Base-by-base conservation (phyloP, 2,113 vertebrate genomes). In the Orientallactaga bullata region DNA sequence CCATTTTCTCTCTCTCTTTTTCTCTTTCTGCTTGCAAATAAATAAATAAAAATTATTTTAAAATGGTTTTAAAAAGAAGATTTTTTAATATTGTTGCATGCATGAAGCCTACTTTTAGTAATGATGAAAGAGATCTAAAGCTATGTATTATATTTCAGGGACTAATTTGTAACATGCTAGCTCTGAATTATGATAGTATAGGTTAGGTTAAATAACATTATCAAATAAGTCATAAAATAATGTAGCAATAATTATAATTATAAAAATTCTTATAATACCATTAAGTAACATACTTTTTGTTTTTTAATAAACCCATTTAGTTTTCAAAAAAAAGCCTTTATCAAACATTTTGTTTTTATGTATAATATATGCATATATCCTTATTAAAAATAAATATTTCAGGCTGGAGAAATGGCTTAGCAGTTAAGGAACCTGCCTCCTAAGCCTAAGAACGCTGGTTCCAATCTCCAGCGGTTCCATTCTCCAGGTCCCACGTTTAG, bases 181-280 rank as follows among this genome's bases (percentile, higher is more conserved):
- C 37, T 47, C 20, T 47, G 32, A 94, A 79, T 78, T 35, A 3
- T 21, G 86, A 35, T 47, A 86, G 42, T 47, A 76, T 13, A 51
- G 6, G 55, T 55, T 47, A 61, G 10, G 47, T 39, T 82, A 32
- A 85, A 73, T 32, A 85, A 61, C 23, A 81, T 84, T 94, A 81
- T 76, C 90, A 85, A 91, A 63, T 89, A 84, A 80, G 6, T 85
- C 71, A 35, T n/a, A 76, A 93, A 89, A 72, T 72, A 89, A 83
- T 68, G 55, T 42, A 51, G 16, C 2, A 2, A 61, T 87, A 81
- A 78, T 15, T 1, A 85, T n/a, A 91, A 60, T 76, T 85, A 3
- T 13, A 72, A 88, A 93, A 82, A 32, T 8, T 71, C 6, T 87
- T 6, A 23, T 61, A 72, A 71, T 58, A 72, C 30, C 26, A 23